phyloP scores from a whole-genome alignment of 2,113 vertebrate species.

The Uria lomvia region DNA sequence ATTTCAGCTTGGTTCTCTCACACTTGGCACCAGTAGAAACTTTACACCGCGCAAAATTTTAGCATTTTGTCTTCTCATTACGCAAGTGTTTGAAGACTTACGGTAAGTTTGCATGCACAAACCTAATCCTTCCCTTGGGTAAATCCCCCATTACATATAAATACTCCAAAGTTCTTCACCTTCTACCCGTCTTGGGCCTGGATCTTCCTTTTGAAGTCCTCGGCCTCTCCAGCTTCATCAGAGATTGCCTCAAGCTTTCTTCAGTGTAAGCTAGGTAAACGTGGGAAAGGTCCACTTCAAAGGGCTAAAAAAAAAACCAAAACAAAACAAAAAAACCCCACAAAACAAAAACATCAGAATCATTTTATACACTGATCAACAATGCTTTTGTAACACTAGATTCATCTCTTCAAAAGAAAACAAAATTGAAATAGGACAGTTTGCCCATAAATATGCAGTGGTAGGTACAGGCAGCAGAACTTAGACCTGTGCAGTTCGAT shows the following conservation, averaged over 20 bases:
- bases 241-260: conserved; percentile 93
- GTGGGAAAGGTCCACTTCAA: conserved; percentile 95
- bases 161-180: conserved; percentile 74
- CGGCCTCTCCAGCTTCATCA: conserved; percentile 94
- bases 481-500: too few species aligned
- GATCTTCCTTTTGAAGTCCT: conserved; percentile 92
- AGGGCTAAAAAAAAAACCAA: conserved; percentile 77
- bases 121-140: neutral
- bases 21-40: neutral
- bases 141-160: neutral
- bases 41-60: neutral
- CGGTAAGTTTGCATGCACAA: neutral
- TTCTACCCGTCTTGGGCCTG: conserved; percentile 90
- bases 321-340: neutral
- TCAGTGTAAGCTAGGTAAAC: conserved; percentile 96
- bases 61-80: neutral
- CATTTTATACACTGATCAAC: neutral
- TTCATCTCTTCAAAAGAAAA: neutral
- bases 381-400: neutral
- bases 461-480: neutral
- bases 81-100: neutral
- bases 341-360: neutral
- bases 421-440: neutral
- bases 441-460: neutral
- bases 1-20: neutral